Conservation (phyloP, 1,140 invertebrate genomes). For the Dermatophagoides farinae region DNA sequence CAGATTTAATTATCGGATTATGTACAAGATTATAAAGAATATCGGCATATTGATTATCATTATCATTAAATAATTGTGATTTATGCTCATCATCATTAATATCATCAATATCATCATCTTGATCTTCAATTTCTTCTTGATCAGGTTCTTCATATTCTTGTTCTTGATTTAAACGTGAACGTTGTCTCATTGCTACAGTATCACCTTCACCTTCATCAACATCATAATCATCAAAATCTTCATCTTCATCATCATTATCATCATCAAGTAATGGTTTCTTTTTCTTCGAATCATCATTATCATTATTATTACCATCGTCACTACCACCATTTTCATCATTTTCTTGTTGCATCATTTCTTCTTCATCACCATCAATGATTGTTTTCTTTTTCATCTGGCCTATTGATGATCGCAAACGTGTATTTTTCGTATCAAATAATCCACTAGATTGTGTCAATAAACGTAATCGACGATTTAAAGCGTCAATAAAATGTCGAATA, state of each 20-base stretch:
- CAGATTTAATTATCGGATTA: not conserved
- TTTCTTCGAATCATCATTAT: slow-evolving; percentile 22
- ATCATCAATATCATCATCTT: slow-evolving; percentile 21
- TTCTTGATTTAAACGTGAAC: slow-evolving; percentile 36
- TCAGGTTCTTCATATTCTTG: slow-evolving; percentile 56
- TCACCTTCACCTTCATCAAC: slow-evolving; percentile 32
- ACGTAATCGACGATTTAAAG: slow-evolving; percentile 22
- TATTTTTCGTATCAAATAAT: slow-evolving; percentile 6
- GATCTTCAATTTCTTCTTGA: slow-evolving; percentile 9
- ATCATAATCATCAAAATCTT: slow-evolving; percentile 40
- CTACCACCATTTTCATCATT: slow-evolving; percentile 1
- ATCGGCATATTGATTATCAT: not conserved
- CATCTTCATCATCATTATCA: slow-evolving; percentile 33
- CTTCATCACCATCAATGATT: not conserved
- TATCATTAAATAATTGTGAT: slow-evolving; percentile 22
- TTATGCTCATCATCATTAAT: slow-evolving; percentile 24
- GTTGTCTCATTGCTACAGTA: slow-evolving; percentile 35
- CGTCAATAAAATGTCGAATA: slow-evolving; percentile 22
- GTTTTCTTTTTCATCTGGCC: not conserved
- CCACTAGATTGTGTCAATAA: not conserved
- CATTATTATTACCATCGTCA: slow-evolving; percentile 25
- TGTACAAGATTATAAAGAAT: not conserved
- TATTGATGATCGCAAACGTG: not conserved
- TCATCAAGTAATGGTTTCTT: slow-evolving; percentile 23
- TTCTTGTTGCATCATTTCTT: not conserved